A percentile compares a stretch with the other conserved stretches of the same genome.
Evolutionary conservation across 2,113 vertebrate species (phyloP).

Genomic region (Rhadina sibilatrix): DNA sequence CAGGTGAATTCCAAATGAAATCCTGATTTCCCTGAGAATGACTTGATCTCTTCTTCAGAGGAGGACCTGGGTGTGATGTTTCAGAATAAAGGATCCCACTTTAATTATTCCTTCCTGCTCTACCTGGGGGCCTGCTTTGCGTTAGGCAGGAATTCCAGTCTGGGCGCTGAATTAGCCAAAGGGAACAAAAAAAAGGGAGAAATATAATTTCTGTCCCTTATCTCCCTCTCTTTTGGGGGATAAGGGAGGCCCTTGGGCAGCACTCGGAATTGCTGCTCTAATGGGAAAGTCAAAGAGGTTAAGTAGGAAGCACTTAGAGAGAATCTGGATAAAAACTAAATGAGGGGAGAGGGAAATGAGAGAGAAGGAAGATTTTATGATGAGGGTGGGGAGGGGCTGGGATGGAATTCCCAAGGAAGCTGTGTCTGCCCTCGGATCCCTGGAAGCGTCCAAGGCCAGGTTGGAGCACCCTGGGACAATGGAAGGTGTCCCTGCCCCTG

Average conservation of each 20-base stretch:
- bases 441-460: not conserved
- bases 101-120: not conserved
- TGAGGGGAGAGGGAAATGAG: not conserved
- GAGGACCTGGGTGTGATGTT: not conserved
- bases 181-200: not conserved
- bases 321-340: not conserved
- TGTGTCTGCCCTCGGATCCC: not conserved
- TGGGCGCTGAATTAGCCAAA: not conserved
- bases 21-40: constrained; percentile 39
- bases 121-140: not conserved
- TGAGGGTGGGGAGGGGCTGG: not conserved
- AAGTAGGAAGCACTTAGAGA: not conserved
- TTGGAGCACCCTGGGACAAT: fast-evolving
- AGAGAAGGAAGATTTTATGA: not conserved
- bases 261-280: not conserved
- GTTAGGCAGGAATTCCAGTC: not conserved
- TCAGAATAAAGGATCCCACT: not conserved
- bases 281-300: not conserved
- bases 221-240: not conserved
- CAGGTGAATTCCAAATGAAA: constrained; percentile 59
- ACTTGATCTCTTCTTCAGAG: not conserved
- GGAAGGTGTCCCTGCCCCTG: not conserved
- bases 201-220: not conserved
- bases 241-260: not conserved
- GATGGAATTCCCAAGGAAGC: not conserved